phyloP scores from a whole-genome alignment of 1,140 invertebrate genomes.

The Nilaparvata lugens region DNA sequence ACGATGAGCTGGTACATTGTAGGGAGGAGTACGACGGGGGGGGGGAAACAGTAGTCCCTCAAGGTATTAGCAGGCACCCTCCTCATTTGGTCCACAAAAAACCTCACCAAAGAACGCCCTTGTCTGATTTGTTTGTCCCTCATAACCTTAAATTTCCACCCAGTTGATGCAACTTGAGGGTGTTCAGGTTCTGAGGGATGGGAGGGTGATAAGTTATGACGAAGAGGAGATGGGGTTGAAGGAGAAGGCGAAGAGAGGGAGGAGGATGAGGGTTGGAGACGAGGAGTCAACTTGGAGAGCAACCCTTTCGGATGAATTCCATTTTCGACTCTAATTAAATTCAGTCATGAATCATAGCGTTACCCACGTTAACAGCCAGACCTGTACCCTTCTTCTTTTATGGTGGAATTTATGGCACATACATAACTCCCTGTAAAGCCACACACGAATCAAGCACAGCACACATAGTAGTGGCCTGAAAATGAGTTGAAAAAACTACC shows the following conservation, averaged over 20 bases:
- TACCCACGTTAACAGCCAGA: slow-evolving; percentile 1
- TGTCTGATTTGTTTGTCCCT: no score
- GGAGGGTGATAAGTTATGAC: slow-evolving; percentile 1
- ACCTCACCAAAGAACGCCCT: no score
- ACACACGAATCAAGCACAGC: no score
- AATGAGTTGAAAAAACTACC: slow-evolving; percentile 2
- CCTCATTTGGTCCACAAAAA: no score
- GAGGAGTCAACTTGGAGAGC: background rate
- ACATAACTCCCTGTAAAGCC: background rate
- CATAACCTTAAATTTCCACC: no score
- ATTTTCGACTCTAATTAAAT: slow-evolving; percentile 12
- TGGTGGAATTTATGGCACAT: slow-evolving; percentile 4
- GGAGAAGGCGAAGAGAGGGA: background rate
- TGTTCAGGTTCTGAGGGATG: background rate
- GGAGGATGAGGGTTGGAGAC: slow-evolving; percentile 13
- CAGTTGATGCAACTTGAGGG: background rate
- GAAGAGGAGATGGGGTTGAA: background rate
- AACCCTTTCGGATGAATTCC: slow-evolving; percentile 1
- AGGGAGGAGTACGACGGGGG: no score
- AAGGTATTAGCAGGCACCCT: no score
- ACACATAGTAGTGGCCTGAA: background rate
- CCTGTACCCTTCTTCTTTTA: slow-evolving; percentile 11
- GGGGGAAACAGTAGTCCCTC: no score
- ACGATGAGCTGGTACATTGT: no score
- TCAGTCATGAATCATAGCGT: slow-evolving; percentile 7